phyloP scores from a whole-genome alignment of 92 coral and sea anemone genomes.

The Umimayanthus chanpuru region DNA sequence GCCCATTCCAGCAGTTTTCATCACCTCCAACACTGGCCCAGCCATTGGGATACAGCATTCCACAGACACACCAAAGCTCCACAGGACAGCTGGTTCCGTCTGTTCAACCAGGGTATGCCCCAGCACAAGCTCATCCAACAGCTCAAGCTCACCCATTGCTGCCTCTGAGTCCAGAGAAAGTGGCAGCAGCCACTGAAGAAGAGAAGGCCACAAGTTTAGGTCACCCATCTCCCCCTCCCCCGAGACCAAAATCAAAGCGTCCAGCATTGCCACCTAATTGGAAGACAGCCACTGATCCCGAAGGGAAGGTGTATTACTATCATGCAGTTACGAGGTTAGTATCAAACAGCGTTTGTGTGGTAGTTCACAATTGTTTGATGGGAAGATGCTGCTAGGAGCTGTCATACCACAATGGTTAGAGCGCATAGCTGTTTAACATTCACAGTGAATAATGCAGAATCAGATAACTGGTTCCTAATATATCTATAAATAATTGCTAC shows the following conservation, averaged over 20 bases:
- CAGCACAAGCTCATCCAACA: conserved; percentile 17
- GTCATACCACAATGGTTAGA: too few relatives aligned
- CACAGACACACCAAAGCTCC: conserved; percentile 16
- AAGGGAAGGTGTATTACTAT: conserved; percentile 93
- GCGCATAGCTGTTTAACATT: too few relatives aligned
- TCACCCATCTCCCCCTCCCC: conserved; percentile 59
- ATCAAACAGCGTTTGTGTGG: neutral
- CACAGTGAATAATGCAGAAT: too few relatives aligned
- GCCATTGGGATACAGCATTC: conserved; percentile 15
- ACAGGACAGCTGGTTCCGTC: conserved; percentile 10
- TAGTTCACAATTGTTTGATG: too few relatives aligned
- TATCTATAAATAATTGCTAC: too few relatives aligned
- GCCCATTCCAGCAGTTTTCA: conserved; percentile 56
- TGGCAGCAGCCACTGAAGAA: neutral
- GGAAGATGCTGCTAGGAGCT: too few relatives aligned
- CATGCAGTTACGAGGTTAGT: conserved; percentile 89
- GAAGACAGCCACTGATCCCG: conserved; percentile 95
- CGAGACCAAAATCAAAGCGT: conserved; percentile 58
- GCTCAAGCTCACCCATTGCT: conserved; percentile 19
- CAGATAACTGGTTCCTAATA: too few relatives aligned
- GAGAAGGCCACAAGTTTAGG: neutral
- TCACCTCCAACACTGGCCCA: conserved; percentile 44
- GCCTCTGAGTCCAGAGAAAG: conserved; percentile 22
- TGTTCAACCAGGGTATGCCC: conserved; percentile 13
- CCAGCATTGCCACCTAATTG: conserved; percentile 81